Evolutionary conservation across 2,797 vertebrate genomes (phyloP).

Genomic region (Myotis pilosus): DNA sequence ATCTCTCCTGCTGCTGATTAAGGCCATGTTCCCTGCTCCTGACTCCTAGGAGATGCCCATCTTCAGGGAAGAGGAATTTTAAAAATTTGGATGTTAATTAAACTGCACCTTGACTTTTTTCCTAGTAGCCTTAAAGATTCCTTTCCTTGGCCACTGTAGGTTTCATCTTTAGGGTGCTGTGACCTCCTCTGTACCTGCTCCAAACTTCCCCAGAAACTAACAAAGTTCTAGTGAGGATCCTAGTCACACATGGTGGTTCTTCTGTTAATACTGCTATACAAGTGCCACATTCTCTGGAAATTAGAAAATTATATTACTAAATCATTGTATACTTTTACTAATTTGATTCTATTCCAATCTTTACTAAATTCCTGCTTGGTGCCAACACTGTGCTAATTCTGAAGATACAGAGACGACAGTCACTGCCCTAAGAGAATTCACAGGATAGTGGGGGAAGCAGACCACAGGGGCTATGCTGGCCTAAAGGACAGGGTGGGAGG

Average conservation of each 20-base stretch:
- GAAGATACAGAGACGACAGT: not conserved
- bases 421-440: not conserved
- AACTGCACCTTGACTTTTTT: not conserved
- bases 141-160: not conserved
- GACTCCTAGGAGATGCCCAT: not conserved
- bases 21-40: not conserved
- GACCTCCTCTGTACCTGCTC: not conserved
- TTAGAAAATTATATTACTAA: not conserved
- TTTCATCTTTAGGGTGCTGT: not conserved
- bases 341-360: not conserved
- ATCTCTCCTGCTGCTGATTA: not conserved
- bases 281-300: not conserved
- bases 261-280: not conserved
- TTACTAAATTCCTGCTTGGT: constrained; percentile 23
- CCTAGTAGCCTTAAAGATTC: not conserved
- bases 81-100: not conserved
- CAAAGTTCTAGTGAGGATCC: not conserved
- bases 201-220: not conserved
- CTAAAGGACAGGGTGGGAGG: not conserved
- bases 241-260: not conserved
- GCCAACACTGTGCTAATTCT: not conserved
- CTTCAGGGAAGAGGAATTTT: not conserved
- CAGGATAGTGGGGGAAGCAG: not conserved
- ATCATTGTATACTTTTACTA: constrained; percentile 4
- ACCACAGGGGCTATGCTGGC: not conserved